Percentiles rank a stretch among this genome's conserved stretches.
Conservation (phyloP, 2,113 vertebrate species). For the Lampris megalopsis region DNA sequence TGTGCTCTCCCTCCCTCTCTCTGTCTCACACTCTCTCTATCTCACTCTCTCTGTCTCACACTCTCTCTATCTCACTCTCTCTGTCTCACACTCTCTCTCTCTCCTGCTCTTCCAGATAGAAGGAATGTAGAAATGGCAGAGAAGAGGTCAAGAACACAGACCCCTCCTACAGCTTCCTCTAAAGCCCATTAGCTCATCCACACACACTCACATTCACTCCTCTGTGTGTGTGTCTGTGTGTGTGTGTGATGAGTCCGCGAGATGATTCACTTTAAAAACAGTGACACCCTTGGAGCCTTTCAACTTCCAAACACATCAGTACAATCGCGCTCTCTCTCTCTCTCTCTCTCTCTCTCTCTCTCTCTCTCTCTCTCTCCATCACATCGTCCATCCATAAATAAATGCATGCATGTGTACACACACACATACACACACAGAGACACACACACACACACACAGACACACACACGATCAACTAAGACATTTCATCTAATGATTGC, state of each 20-base stretch:
- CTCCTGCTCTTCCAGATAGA: conserved; percentile 43
- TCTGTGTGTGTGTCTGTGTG: not conserved
- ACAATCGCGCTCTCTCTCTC: conserved; percentile 11
- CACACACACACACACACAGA: not conserved
- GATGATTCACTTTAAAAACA: conserved; percentile 61
- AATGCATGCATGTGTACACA: not conserved
- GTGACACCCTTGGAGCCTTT: conserved; percentile 39
- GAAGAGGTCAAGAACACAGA: conserved; percentile 47
- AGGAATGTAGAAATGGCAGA: conserved; percentile 49
- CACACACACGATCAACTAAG: not conserved
- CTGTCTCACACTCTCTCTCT: conserved; percentile 30
- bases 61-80: conserved; percentile 24
- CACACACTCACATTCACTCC: conserved; percentile 3
- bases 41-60: conserved; percentile 1
- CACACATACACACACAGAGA: conserved; percentile 17
- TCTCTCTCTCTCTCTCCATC: too few relatives aligned
- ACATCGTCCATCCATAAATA: too few relatives aligned
- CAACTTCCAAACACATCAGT: not conserved
- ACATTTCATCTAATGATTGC: too few relatives aligned
- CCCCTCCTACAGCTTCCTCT: conserved; percentile 52
- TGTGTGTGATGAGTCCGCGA: conserved; percentile 17
- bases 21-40: conserved; percentile 16
- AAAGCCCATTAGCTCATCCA: conserved; percentile 45
- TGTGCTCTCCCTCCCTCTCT: not conserved
- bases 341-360: too few relatives aligned